phyloP scores from a whole-genome alignment of 2,113 vertebrate species.

The Chiloscyllium plagiosum region DNA sequence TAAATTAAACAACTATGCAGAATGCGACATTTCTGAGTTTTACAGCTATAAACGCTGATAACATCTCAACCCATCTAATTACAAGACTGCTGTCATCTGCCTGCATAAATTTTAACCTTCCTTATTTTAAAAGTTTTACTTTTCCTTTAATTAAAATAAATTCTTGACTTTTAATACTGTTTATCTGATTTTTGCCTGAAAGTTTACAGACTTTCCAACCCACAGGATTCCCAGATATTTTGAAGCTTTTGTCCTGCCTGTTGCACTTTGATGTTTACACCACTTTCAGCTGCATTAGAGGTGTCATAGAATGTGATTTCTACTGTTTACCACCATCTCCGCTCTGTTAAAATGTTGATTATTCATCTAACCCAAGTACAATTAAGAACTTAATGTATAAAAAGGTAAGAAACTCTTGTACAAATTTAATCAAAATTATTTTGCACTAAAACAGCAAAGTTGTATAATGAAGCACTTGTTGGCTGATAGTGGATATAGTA shows the following conservation, averaged over 20 bases:
- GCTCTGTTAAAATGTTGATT: background rate
- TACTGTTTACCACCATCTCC: background rate
- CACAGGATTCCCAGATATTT: background rate
- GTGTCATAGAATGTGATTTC: background rate
- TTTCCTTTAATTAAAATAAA: background rate
- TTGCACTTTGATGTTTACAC: background rate
- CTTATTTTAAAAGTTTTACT: background rate
- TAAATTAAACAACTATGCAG: background rate
- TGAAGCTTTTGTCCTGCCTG: background rate
- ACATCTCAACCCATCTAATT: background rate
- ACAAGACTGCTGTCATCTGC: background rate
- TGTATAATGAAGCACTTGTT: background rate
- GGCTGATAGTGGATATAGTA: background rate
- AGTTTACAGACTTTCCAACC: background rate
- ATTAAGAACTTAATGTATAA: background rate
- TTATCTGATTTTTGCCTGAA: background rate
- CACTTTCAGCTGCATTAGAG: background rate
- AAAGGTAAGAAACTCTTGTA: background rate
- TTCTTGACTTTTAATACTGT: background rate
- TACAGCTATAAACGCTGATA: conserved; percentile 5
- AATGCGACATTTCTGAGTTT: conserved; percentile 5
- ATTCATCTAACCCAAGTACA: background rate
- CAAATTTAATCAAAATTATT: background rate
- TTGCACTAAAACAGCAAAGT: background rate
- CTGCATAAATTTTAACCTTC: background rate